Evolutionary conservation across 2,888 invertebrate species (phyloP).

Genomic region (Habroteleia sp.): DNA sequence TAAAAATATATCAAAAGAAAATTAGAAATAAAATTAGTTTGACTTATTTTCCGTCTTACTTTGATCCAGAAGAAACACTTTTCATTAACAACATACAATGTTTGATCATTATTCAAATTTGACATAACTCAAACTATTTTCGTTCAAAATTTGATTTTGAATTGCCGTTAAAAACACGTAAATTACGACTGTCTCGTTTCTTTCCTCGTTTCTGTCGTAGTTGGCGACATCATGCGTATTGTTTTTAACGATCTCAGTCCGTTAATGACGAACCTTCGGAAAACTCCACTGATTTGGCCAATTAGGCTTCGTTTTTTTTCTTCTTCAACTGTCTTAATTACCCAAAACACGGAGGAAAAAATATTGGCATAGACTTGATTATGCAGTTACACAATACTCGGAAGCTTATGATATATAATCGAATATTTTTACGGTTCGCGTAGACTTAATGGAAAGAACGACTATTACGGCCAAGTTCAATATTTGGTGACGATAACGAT

Average conservation of each 20-base stretch:
- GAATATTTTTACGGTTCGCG: slow-evolving; percentile 72
- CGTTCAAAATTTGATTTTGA: too few species aligned
- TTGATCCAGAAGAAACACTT: too few species aligned
- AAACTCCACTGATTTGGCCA: slow-evolving; percentile 12
- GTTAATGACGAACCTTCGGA: slow-evolving; percentile 10
- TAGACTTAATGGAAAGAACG: slow-evolving; percentile 63
- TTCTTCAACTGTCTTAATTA: slow-evolving; percentile 46
- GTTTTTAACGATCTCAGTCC: slow-evolving; percentile 31
- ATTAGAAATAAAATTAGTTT: too few species aligned
- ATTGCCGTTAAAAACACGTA: too few species aligned
- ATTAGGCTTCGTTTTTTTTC: slow-evolving; percentile 26
- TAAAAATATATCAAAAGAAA: too few species aligned
- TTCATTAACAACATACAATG: too few species aligned
- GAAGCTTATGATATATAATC: slow-evolving; percentile 72
- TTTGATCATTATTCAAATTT: too few species aligned
- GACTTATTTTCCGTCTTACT: too few species aligned
- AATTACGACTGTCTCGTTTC: too few species aligned
- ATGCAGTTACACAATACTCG: slow-evolving; percentile 73
- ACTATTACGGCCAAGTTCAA: slow-evolving; percentile 72
- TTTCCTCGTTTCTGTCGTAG: too few species aligned
- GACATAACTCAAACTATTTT: too few species aligned
- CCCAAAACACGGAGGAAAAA: not conserved
- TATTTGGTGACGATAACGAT: slow-evolving; percentile 75
- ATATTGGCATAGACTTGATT: slow-evolving; percentile 68
- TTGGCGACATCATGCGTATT: slow-evolving; percentile 17